Base-by-base conservation (phyloP, 1,140 invertebrate species). In the Eurosta solidaginis region DNA sequence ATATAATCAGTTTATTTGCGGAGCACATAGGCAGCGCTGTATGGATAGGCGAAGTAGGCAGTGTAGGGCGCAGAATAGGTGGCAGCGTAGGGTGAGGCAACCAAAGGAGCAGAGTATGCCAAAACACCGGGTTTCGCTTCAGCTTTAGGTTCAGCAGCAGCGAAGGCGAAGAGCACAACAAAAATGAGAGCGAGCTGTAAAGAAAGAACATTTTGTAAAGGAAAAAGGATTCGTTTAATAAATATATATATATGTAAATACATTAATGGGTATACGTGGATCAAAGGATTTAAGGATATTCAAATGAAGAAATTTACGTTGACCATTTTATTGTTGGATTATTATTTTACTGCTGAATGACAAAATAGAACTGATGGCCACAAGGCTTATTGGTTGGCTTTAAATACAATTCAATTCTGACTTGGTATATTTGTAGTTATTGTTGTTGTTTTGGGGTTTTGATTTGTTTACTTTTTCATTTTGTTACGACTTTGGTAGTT, bases 131-230 rank as follows among this genome's bases (percentile, higher is more conserved):
- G 75, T 6, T 7, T 3, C 22, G 85, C 79, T 40, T 81, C 82
- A 3, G 85, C 84, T 79, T 86, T 86, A 12, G 25, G 52, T 29
- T 54, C 59, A 73, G 84, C 85, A 42, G 81, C 80, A 74, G 84
- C 81, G 77, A 86, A 77, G 74, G 85, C 85, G 76, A 87, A 79
- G 68, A 86, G 33, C 29, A 84, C 85, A 80, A 84, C 79, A 76
- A 87, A 81, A 77, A 84, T 84, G 40, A 86, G 78, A 81, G 83
- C 85, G 81, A 86, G 83, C 85, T 87, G 77, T 10, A 54, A 27
- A 50, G 42, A 42, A 6, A 52, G 27, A n/a, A 40, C 12, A 17
- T 73, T 52, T 50, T 63, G 54, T 47, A 42, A n/a, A 42, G 17
- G 2, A 33, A 25, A n/a, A n/a, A n/a, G n/a, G n/a, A n/a, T n/a